Base-by-base conservation (phyloP, 1,140 invertebrate genomes). In the Drosophila ercepeae region DNA sequence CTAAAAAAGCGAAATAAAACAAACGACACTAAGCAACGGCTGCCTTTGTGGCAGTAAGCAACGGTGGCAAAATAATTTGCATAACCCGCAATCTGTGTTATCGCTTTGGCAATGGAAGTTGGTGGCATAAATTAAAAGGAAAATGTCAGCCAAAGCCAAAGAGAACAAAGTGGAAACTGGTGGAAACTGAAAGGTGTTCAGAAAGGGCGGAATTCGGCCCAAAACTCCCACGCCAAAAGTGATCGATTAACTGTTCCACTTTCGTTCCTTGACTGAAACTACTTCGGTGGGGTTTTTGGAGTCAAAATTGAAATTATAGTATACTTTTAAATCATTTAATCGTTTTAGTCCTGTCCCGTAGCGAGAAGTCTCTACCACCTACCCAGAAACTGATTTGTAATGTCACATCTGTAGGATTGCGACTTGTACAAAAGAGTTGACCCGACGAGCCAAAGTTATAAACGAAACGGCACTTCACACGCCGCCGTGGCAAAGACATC, bases 401-500 rank as follows among this genome's bases (percentile, higher is more conserved):
- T 63, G 68, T 54, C 69, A 73, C 68, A 73, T 73, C 18, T 32
- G n/a, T 41, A 41, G 55, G 60, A 41, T 44, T 61, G 60, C 60
- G 29, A 58, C 46, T 27, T 48, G 55, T 18, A 63, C 59, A 63
- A 55, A 18, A 59, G 11, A 59, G 41, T 27, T 63, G 59, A 63
- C 59, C 59, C 53, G 59, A 19, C 25, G 59, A 27, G 39, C n/a
- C 44, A 27, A 73, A 60, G 58, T 57, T 48, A 68, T 23, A 44
- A 44, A 18, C 52, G 46, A 75, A 68, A 51, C 68, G 68, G 75
- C 73, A 82, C 82, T 89, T 88, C 78, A 82, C 83, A 88, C 77
- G 76, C 59, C 75, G 81, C 54, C 72, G 75, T 73, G 55, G 70
- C 78, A 50, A 50, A 63, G 79, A 88, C 82, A 89, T 88, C 82